Base-by-base conservation (phyloP, 2,888 invertebrate genomes). In the Cerastis rubricosa region DNA sequence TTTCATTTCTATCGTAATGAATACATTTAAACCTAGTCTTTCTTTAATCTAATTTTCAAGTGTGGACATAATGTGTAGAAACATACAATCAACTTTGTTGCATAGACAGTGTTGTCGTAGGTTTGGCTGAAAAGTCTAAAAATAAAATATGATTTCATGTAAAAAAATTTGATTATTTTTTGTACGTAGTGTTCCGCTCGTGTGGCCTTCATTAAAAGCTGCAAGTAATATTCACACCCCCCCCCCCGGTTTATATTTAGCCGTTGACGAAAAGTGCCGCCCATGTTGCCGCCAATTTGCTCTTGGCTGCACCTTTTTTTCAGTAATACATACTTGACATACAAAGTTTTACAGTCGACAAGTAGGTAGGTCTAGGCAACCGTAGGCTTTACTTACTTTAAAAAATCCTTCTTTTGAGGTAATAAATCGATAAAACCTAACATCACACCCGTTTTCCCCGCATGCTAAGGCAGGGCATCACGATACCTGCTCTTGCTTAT, bases 81-180 rank as follows among this genome's bases (percentile, higher is more conserved):
- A 11, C 17, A 25, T 22, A 40, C 4, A 43, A n/a, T 43, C 59
- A n/a, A 29, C 12, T 35, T 43, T 8, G 35, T 14, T 19, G 40
- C 7, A 14, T 17, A 47, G 19, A 43, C 54, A 35, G 17, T 51
- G 19, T 54, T 22, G 47, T 59, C n/a, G 22, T 35, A 43, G 35
- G n/a, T 40, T 45, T 17, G 22, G 45, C 11, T 22, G 6, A 6
- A 70, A 63, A 63, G 19, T 47, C 57, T 67, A 78, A 70, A 83
- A 67, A 78, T 81, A 73, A 66, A 66, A 51, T 40, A 47, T 57
- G n/a, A 35, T 78, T 70, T 73, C 63, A 83, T 68, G 63, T 71
- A 78, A 51, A 8, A 54, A 47, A 66, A n/a, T n/a, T 66, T 69
- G 45, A 65, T 29, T 2, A 67, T 57, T 71, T 71, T 83, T 66